Base-by-base conservation (phyloP, 2,113 vertebrate species). In the Morone chrysops region DNA sequence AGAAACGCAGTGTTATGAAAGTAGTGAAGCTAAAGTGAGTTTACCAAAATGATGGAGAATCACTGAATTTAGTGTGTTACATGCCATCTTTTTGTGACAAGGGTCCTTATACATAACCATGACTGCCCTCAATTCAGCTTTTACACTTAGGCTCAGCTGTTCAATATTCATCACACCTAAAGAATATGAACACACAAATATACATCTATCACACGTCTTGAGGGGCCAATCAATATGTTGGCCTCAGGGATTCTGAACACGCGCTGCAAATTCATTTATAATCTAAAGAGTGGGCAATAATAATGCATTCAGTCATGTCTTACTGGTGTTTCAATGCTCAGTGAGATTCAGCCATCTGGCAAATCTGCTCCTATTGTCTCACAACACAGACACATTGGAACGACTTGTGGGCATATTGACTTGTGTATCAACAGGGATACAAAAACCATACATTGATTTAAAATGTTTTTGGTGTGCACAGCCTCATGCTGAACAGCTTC, bases 111-210 rank as follows among this genome's bases (percentile, higher is more conserved):
- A 90, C 88, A 93, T 92, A 94, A 90, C 81, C 89, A 92, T 84
- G 87, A 89, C 62, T 84, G 73, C 67, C 82, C 79, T 60, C 78
- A 83, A 83, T 87, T 83, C 90, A 80, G 85, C 78, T 80, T 91
- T 90, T 88, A 89, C 81, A 84, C 88, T 78, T 65, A 87, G 70
- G 53, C 82, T 62, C 68, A 83, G 68, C 92, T 94, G 93, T 84
- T 96, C 87, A 92, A 93, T 92, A 95, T 95, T 93, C 93, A 95
- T 89, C 80, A 84, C 92, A 90, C 85, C 93, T 89, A 85, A 93
- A 94, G 90, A 94, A 94, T 94, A 94, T 92, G 89, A 95, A 93
- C 89, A 92, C 91, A 91, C 92, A 93, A 94, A 93, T 86, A 90
- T 92, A 92, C 92, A 96, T 95, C 94, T 94, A 95, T 96, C 95